A percentile compares a stretch with the other conserved stretches of the same genome.
Evolutionary conservation across 2,888 invertebrate genomes (phyloP).

Genomic region (Dasypolia templi): DNA sequence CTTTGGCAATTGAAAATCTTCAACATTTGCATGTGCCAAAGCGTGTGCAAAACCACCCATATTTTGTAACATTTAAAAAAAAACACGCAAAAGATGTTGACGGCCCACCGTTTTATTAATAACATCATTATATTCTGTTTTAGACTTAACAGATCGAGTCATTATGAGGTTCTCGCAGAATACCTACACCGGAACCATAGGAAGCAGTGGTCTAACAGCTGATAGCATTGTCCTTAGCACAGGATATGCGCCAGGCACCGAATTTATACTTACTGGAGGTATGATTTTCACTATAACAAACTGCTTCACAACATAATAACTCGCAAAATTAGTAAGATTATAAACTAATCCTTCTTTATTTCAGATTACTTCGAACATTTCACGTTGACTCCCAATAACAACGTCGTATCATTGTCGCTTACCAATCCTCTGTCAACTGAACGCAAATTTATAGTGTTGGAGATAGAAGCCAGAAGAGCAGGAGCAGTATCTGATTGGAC

Average conservation of each 20-base stretch:
- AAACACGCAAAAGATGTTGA: background rate
- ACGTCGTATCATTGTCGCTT: slow-evolving; percentile 67
- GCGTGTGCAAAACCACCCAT: background rate
- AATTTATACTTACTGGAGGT: slow-evolving; percentile 77
- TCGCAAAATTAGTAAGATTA: background rate
- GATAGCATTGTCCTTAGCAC: slow-evolving; percentile 73
- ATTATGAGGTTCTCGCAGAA: slow-evolving; percentile 76
- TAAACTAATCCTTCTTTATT: slow-evolving; percentile 47
- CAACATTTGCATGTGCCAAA: too few relatives aligned
- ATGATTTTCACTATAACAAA: slow-evolving; percentile 39
- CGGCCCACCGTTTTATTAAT: background rate
- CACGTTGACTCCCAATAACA: slow-evolving; percentile 57
- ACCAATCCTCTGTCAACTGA: slow-evolving; percentile 61
- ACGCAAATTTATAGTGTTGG: slow-evolving; percentile 74
- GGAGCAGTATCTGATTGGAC: slow-evolving; percentile 75
- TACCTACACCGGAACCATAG: slow-evolving; percentile 74
- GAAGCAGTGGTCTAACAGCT: slow-evolving; percentile 66
- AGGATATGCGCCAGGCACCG: slow-evolving; percentile 72
- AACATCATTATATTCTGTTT: background rate
- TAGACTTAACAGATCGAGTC: slow-evolving; percentile 33
- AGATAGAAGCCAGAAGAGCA: slow-evolving; percentile 76
- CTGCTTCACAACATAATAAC: background rate
- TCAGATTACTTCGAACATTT: slow-evolving; percentile 74
- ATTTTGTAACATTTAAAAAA: background rate
- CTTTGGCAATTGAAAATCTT: too few relatives aligned